A percentile compares a stretch with the other conserved stretches of the same genome.
These are phyloP conservation scores for Epinotia ramella DNA, from an alignment of 2,888 invertebrate species.

Conservation along the genomic window DNA sequence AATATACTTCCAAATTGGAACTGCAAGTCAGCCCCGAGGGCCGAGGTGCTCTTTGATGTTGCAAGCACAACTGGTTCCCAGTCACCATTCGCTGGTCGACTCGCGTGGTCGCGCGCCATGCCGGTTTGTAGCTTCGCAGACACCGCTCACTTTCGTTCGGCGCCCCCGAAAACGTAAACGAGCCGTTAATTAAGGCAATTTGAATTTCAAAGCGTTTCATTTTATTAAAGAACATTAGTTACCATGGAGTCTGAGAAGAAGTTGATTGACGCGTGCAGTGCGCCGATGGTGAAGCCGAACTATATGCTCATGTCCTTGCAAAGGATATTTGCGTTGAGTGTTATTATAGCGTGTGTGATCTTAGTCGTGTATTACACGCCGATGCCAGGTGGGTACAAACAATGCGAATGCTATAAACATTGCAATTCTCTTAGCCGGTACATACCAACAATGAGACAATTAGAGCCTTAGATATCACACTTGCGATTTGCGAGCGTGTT, in stretches of 20 bases:
- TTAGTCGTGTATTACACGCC: conserved; percentile 90
- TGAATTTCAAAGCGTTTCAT: conserved; percentile 6
- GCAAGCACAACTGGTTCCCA: conserved; percentile 60
- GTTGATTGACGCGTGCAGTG: conserved; percentile 56
- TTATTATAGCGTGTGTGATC: conserved; percentile 87
- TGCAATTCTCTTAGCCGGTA: conserved; percentile 13
- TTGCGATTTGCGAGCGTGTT: too few species aligned
- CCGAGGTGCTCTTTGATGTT: conserved; percentile 50
- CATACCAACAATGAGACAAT: neutral
- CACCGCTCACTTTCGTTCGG: conserved; percentile 30
- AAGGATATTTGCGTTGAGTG: conserved; percentile 87
- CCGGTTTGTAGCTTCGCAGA: conserved; percentile 38
- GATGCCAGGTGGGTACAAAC: conserved; percentile 85
- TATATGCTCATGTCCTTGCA: conserved; percentile 86
- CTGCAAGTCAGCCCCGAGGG: conserved; percentile 48
- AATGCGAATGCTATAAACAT: neutral
- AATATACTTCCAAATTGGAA: conserved; percentile 76
- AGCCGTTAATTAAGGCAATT: conserved; percentile 21
- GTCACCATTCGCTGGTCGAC: conserved; percentile 75
- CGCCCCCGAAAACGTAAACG: conserved; percentile 37
- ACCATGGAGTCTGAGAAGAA: conserved; percentile 73
- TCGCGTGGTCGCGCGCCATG: conserved; percentile 70
- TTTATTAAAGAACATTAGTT: conserved; percentile 36
- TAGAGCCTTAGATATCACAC: too few species aligned
- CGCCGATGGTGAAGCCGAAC: conserved; percentile 73